phyloP scores from a whole-genome alignment of 2,113 vertebrate species.

The Misgurnus mizolepis region DNA sequence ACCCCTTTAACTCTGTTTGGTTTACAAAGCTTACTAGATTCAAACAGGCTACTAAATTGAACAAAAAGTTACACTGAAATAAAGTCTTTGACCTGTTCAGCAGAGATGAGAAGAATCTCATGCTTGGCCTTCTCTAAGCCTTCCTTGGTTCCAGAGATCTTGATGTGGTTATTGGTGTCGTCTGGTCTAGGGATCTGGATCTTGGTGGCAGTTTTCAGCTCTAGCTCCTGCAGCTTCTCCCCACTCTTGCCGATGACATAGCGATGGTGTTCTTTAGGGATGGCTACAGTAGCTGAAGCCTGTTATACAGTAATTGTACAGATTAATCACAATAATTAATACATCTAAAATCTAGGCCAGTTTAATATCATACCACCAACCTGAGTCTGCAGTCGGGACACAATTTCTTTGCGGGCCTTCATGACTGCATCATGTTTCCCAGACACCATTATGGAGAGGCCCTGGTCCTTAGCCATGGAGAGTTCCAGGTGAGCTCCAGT shows the following conservation, averaged over 20 bases:
- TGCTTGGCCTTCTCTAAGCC: slow-evolving; percentile 98
- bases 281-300: slow-evolving; percentile 95
- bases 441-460: slow-evolving; percentile 99
- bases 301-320: slow-evolving; percentile 51
- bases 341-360: background rate
- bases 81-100: slow-evolving; percentile 85
- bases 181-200: slow-evolving; percentile 99
- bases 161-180: slow-evolving; percentile 96
- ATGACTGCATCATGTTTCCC: slow-evolving; percentile 97
- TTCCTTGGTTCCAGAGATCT: slow-evolving; percentile 99
- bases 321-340: background rate
- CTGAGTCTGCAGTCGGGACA: slow-evolving; percentile 97
- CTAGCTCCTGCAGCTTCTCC: slow-evolving; percentile 97
- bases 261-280: slow-evolving; percentile 98
- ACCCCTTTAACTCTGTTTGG: background rate
- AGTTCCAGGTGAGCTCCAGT: slow-evolving; percentile 97
- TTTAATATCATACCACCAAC: slow-evolving; percentile 48
- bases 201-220: slow-evolving; percentile 98
- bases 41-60: background rate
- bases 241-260: slow-evolving; percentile 98
- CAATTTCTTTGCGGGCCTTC: slow-evolving; percentile 99
- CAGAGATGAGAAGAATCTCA: slow-evolving; percentile 95
- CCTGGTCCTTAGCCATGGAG: slow-evolving; percentile 98
- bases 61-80: background rate
- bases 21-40: background rate